Conservation (phyloP, 2,113 vertebrate species). For the Hucho hucho region DNA sequence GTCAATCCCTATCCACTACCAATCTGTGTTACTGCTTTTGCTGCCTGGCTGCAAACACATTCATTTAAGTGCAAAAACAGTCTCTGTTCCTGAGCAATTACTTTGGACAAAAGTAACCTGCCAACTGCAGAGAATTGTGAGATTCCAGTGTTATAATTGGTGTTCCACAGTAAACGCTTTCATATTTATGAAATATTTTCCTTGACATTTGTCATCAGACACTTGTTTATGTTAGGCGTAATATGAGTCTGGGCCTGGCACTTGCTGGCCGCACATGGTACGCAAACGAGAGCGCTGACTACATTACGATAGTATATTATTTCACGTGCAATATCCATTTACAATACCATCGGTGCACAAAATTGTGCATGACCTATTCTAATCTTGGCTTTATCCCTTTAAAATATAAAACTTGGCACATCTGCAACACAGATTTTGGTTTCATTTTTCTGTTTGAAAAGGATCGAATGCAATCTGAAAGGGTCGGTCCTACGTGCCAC, state of each 20-base stretch:
- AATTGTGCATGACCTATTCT: constrained; percentile 58
- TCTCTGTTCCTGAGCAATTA: constrained; percentile 37
- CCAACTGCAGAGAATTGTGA: constrained; percentile 23
- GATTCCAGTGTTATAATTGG: constrained; percentile 22
- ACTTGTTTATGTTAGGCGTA: constrained; percentile 53
- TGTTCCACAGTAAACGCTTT: constrained; percentile 45
- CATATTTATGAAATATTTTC: constrained; percentile 61
- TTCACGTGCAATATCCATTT: constrained; percentile 49
- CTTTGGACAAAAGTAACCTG: constrained; percentile 14
- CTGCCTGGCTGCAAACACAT: constrained; percentile 37
- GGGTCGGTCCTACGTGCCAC: constrained; percentile 30
- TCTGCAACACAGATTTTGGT: constrained; percentile 28
- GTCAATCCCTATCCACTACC: constrained; percentile 8
- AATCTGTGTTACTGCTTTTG: constrained; percentile 1
- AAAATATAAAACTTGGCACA: constrained; percentile 43
- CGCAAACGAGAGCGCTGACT: constrained; percentile 32
- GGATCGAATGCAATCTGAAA: constrained; percentile 26
- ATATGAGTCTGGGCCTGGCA: constrained; percentile 46
- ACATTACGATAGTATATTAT: constrained; percentile 43
- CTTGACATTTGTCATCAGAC: constrained; percentile 53
- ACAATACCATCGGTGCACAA: constrained; percentile 50
- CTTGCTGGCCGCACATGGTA: constrained; percentile 34
- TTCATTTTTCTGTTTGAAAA: constrained; percentile 42
- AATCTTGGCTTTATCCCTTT: constrained; percentile 44
- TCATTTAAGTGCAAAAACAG: constrained; percentile 25